Percentiles rank a stretch among this genome's conserved stretches.
Conservation (phyloP, 1,140 invertebrate genomes). For the Goniozus legneri region DNA sequence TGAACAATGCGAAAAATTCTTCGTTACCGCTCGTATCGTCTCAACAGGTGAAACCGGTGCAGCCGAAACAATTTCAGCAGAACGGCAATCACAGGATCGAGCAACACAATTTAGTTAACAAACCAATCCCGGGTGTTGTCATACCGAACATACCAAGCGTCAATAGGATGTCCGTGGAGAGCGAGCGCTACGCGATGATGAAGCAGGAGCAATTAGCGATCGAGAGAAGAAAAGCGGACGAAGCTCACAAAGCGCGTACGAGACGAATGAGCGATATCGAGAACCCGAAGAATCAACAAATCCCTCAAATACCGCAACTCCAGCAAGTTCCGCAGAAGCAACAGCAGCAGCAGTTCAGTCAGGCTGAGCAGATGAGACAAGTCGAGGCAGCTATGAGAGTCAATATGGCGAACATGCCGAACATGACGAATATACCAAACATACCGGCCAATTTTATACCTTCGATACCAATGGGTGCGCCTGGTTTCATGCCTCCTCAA, state of each 20-base stretch:
- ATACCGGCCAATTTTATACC: constrained; percentile 38
- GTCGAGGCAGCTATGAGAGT: constrained; percentile 11
- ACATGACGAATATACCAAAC: neutral
- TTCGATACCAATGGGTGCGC: constrained; percentile 24
- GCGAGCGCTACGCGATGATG: too few relatives aligned
- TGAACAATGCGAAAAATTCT: too few relatives aligned
- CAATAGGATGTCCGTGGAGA: too few relatives aligned
- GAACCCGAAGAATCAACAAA: too few relatives aligned
- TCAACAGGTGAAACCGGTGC: too few relatives aligned
- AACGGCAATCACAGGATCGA: too few relatives aligned
- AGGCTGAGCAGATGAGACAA: constrained; percentile 23
- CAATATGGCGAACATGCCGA: constrained; percentile 22
- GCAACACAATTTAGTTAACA: too few relatives aligned
- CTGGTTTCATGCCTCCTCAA: constrained; percentile 33
- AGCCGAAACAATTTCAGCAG: too few relatives aligned
- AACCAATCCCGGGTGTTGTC: too few relatives aligned
- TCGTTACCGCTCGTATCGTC: too few relatives aligned
- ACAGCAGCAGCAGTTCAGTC: constrained; percentile 14
- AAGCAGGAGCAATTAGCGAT: constrained; percentile 24
- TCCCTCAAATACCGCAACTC: too few relatives aligned
- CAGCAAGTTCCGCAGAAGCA: constrained; percentile 21
- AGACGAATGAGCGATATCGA: constrained; percentile 34
- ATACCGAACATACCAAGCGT: too few relatives aligned
- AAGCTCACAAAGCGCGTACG: constrained; percentile 5
- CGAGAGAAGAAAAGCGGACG: constrained; percentile 42